These are phyloP conservation scores for Hyperopisus bebe DNA, from an alignment of 2,113 vertebrate genomes.

Conservation along the genomic window DNA sequence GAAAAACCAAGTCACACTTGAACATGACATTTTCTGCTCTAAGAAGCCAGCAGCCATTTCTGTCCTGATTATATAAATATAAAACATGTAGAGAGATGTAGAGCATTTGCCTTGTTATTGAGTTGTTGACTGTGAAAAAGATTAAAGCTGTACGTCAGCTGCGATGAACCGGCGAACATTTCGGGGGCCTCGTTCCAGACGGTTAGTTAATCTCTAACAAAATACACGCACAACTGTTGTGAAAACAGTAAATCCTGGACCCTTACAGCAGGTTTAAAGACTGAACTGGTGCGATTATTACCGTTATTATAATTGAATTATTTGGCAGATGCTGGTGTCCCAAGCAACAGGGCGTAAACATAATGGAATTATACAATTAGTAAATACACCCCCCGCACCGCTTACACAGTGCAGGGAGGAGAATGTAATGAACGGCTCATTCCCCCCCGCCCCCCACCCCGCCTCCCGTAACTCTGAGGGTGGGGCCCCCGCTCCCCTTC, in stretches of 20 bases:
- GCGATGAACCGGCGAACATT: background rate
- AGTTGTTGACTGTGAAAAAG: background rate
- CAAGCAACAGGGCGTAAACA: slow-evolving; percentile 8
- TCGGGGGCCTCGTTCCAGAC: slow-evolving; percentile 5
- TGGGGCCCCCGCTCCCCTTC: background rate
- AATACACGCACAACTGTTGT: slow-evolving; percentile 16
- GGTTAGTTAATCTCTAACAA: slow-evolving; percentile 19
- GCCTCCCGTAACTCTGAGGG: background rate
- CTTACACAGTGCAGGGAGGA: background rate
- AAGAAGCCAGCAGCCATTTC: background rate
- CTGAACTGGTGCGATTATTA: background rate
- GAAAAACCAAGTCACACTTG: background rate
- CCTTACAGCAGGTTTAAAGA: slow-evolving; percentile 10
- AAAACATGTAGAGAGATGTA: background rate
- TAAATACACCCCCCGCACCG: background rate
- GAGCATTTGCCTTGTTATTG: background rate
- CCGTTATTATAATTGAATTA: slow-evolving; percentile 19
- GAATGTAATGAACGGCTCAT: background rate
- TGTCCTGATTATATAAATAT: background rate
- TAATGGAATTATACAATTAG: slow-evolving; percentile 17
- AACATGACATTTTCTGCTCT: background rate
- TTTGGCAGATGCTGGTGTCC: slow-evolving; percentile 4
- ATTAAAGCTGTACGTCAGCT: slow-evolving; percentile 1
- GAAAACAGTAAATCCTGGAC: slow-evolving; percentile 18
- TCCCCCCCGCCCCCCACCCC: background rate